Percentiles rank a stretch among this genome's conserved stretches.
These are phyloP conservation scores for Falco rusticolus DNA, from an alignment of 2,797 vertebrate species.

Conservation along the genomic window DNA sequence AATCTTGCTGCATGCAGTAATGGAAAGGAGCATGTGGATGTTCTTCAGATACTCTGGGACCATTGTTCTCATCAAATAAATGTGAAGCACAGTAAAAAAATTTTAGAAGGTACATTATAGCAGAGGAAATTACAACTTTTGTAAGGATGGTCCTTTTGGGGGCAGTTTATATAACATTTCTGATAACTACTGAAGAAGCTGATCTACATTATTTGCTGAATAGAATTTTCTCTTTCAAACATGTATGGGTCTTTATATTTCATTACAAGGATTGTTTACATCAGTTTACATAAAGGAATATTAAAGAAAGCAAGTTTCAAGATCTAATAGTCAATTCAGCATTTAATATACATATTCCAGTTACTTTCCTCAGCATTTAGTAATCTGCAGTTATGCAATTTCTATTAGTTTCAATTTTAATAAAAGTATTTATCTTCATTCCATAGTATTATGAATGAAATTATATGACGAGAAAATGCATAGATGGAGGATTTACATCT, in stretches of 20 bases:
- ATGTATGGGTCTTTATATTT: not conserved
- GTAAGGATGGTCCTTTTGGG: not conserved
- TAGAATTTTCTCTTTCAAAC: not conserved
- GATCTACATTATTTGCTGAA: not conserved
- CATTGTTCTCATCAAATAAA: not conserved
- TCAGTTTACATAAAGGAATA: not conserved
- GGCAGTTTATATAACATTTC: not conserved
- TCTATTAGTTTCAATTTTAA: not conserved
- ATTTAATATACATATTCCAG: not conserved
- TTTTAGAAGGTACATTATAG: not conserved
- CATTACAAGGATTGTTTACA: not conserved
- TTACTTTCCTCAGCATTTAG: not conserved
- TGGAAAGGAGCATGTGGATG: not conserved
- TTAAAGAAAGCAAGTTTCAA: not conserved
- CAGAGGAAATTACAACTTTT: not conserved
- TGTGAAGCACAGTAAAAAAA: not conserved
- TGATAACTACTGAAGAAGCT: not conserved
- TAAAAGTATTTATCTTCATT: not conserved
- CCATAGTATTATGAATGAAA: not conserved
- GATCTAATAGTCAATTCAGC: not conserved
- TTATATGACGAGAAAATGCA: not conserved
- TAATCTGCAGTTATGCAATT: not conserved
- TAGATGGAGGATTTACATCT: not conserved
- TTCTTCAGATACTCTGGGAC: not conserved
- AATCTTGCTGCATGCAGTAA: not conserved